Evolutionary conservation across 2,888 invertebrate genomes (phyloP).

Genomic region (Nomada fucata): DNA sequence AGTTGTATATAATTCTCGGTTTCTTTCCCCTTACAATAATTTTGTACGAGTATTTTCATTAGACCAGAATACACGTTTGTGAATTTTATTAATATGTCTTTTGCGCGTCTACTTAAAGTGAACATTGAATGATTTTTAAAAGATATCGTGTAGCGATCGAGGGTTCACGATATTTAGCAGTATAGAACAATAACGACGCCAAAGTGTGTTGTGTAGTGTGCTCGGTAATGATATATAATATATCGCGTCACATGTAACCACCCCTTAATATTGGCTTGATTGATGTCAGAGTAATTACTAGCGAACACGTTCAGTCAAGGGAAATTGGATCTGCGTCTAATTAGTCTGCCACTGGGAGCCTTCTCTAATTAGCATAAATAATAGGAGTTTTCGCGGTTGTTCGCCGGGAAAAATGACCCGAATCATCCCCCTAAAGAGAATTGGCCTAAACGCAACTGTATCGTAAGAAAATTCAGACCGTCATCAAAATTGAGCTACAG

Average conservation of each 20-base stretch:
- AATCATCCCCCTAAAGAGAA: not conserved
- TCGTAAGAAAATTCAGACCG: too few species aligned
- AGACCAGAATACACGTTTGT: not conserved
- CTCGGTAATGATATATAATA: constrained; percentile 47
- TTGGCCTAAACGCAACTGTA: not conserved
- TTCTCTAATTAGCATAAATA: constrained; percentile 50
- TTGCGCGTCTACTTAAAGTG: not conserved
- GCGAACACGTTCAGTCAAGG: constrained; percentile 50
- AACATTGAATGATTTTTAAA: not conserved
- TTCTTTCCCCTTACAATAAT: not conserved
- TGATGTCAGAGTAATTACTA: constrained; percentile 59
- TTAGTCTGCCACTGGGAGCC: constrained; percentile 23
- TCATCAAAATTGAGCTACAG: too few species aligned
- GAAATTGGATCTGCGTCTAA: constrained; percentile 56
- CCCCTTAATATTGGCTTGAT: constrained; percentile 57
- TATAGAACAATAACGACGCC: constrained; percentile 2
- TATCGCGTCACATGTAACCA: constrained; percentile 28
- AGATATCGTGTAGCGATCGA: too few species aligned
- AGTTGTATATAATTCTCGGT: not conserved
- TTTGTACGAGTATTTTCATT: not conserved
- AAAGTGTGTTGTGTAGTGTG: not conserved
- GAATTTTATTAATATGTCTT: too few species aligned
- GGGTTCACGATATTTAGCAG: not conserved
- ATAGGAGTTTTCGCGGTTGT: constrained; percentile 30
- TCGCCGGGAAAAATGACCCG: not conserved